Base-by-base conservation (phyloP, 2,797 vertebrate genomes). In the Centroberyx gerrardi region DNA sequence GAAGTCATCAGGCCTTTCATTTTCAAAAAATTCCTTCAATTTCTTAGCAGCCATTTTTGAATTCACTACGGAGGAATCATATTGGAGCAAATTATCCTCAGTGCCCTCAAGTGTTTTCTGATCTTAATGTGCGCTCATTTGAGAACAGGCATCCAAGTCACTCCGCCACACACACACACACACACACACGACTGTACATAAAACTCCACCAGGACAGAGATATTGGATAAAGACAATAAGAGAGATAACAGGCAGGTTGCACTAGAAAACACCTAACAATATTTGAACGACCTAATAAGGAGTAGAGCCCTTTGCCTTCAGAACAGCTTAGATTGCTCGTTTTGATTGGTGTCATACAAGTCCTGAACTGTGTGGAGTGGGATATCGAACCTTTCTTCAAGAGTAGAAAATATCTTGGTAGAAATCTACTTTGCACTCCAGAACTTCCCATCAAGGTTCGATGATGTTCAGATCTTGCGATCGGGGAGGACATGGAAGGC, bases 121-220 rank as follows among this genome's bases (percentile, higher is more conserved):
- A 70, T 83, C 70, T 69, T 73, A 83, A 86, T 81, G 74, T 60
- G 74, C 31, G 75, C 64, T 83, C 68, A 52, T 86, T 72, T 78
- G 69, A 66, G 58, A 82, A 40, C 68, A 66, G 75, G 48, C 62
- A 60, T 53, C 28, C 0, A 0, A 66, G 56, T 59, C 72, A 40
- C 54, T 82, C 74, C 60, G 49, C 67, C 62, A 61, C 63, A 71
- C 64, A 44, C 77, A 53, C 58, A 81, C 5, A 22, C 22, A 38
- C 5, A 40, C 38, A 22, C 22, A 22, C 7, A 33, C 33, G 0
- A 33, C 33, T 55, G 54, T 56, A 40, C 48, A 54, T 58, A 49
- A 64, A 69, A 55, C 28, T 52, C 76, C 18, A 62, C 12, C 17
- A 56, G 56, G 40, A 61, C 40, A 28, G 22, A 7, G 22, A 36